Base-by-base conservation (phyloP, 2,888 invertebrate genomes). In the Andrena bicolor region DNA sequence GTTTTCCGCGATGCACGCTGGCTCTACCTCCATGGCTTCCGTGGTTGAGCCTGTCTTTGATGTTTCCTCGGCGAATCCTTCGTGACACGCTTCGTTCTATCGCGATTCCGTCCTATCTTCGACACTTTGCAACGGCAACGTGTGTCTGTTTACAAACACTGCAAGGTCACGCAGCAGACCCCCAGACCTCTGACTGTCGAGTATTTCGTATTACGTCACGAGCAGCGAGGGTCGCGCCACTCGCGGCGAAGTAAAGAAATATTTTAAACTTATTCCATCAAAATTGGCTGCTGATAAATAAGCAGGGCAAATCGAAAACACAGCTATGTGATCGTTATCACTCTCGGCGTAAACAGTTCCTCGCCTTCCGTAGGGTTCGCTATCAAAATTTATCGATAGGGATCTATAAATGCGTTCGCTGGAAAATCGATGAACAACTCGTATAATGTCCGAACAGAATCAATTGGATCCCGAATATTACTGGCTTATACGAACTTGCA, bases 101-200 rank as follows among this genome's bases (percentile, higher is more conserved):
- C 65, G 56, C 48, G 74, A 83, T 76, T 68, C 58, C 63, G 76
- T 78, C 71, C 79, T 73, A 61, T 76, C 71, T 74, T 84, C 83
- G 69, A 84, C 80, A 85, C 83, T 86, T 82, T 76, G 68, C 78
- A 82, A 83, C 84, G 77, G 94, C 95, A 95, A 95, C 95, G 94
- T 96, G 95, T 95, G 95, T 95, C 95, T 96, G 96, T 96, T 96
- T 96, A 96, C 96, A 96, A 96, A 96, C 96, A 96, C 94, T 94
- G 95, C 96, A 96, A 96, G 96, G 96, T 96, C 96, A 96, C 95
- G 94, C 95, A 93, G 94, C 92, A 91, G 91, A 90, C 90, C 90
- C 90, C 83, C 83, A 79, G 83, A 79, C 85, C 80, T 83, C 82
- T 64, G 84, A 84, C 80, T 87, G 69, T 70, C 58, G 75, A 76